Evolutionary conservation across 2,888 invertebrate species (phyloP).

Genomic region (Dryococelus australis): DNA sequence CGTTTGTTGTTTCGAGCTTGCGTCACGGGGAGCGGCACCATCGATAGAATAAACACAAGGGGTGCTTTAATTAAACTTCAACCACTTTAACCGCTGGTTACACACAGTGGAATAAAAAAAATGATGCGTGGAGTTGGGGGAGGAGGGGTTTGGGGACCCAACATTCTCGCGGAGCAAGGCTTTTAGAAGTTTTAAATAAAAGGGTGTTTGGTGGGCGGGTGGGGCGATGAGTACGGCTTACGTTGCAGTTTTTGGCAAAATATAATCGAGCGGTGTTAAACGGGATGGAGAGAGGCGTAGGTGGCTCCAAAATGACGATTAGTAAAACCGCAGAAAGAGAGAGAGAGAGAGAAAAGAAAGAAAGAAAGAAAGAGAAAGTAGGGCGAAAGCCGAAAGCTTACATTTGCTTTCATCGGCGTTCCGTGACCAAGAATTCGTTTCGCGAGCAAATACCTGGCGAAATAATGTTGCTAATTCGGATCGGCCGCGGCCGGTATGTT

Average conservation of each 20-base stretch:
- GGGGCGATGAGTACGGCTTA: background rate
- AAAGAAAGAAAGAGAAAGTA: background rate
- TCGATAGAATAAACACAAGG: constrained; percentile 18
- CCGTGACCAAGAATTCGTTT: constrained; percentile 16
- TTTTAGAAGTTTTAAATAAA: background rate
- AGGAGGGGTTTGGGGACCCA: background rate
- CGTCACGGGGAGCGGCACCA: background rate
- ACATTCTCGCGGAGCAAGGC: background rate
- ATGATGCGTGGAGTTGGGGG: no score
- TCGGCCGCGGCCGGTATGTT: background rate
- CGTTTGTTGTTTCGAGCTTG: background rate
- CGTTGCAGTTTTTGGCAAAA: constrained; percentile 6
- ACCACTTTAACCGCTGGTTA: constrained; percentile 21
- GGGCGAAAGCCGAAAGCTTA: background rate
- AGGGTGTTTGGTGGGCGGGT: background rate
- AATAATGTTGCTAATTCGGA: constrained; percentile 16
- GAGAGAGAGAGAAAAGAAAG: background rate
- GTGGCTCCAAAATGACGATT: background rate
- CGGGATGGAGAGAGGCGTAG: background rate
- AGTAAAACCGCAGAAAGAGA: background rate
- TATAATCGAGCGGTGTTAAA: background rate
- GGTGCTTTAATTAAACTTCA: constrained; percentile 24
- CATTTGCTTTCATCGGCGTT: constrained; percentile 5
- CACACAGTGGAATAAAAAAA: background rate
- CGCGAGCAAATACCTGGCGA: constrained; percentile 5